These are phyloP conservation scores for Cylindroiulus punctatus DNA, from an alignment of 2,888 invertebrate species.

Conservation along the genomic window DNA sequence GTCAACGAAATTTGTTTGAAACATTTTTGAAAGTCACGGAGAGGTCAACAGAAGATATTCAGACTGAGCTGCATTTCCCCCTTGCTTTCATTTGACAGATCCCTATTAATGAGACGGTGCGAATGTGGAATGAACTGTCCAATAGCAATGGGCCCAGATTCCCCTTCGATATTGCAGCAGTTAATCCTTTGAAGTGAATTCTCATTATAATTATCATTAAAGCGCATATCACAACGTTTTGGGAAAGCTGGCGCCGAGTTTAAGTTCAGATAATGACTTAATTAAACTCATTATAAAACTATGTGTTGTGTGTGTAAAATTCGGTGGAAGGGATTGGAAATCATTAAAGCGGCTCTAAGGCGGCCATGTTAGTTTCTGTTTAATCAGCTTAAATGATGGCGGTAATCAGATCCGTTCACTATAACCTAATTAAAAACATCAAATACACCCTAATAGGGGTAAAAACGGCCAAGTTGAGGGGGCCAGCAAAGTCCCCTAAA, in stretches of 20 bases:
- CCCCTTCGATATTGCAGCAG: constrained; percentile 17
- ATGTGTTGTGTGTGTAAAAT: constrained; percentile 29
- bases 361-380: constrained; percentile 24
- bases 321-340: background rate
- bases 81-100: background rate
- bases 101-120: background rate
- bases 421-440: constrained; percentile 25
- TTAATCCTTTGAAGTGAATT: constrained; percentile 28
- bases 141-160: background rate
- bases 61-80: background rate
- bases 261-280: constrained; percentile 33
- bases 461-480: background rate
- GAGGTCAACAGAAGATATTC: too few relatives aligned
- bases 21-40: too few relatives aligned
- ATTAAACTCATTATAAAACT: constrained; percentile 37
- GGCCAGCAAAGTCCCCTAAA: background rate
- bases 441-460: background rate
- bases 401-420: constrained; percentile 32
- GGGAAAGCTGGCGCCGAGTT: background rate
- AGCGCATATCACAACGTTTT: constrained; percentile 26
- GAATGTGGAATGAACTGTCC: background rate
- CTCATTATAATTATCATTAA: constrained; percentile 42
- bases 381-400: constrained; percentile 15
- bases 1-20: too few relatives aligned
- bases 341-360: constrained; percentile 21